Evolutionary conservation across 2,797 vertebrate genomes (phyloP).

Genomic region (Malurus leucopterus): DNA sequence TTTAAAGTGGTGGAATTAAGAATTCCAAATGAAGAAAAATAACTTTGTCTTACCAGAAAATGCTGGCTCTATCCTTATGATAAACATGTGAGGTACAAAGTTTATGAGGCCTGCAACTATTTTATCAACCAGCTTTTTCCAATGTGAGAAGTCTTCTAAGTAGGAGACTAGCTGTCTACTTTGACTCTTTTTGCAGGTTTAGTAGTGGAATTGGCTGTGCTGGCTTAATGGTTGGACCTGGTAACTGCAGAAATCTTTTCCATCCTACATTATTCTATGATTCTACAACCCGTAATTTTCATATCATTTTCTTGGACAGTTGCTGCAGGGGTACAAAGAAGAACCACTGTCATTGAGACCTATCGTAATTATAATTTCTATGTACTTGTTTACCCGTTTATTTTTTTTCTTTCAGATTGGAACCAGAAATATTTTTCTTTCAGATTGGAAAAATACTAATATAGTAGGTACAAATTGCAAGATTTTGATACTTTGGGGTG

Average conservation of each 20-base stretch:
- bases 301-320: not conserved
- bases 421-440: not conserved
- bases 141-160: not conserved
- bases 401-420: not conserved
- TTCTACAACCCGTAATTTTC: not conserved
- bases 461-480: not conserved
- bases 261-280: not conserved
- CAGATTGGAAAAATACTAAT: not conserved
- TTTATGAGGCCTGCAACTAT: not conserved
- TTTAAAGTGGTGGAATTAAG: not conserved
- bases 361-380: not conserved
- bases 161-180: not conserved
- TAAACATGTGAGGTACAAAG: not conserved
- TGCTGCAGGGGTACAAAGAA: not conserved
- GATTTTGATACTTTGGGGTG: not conserved
- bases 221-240: not conserved
- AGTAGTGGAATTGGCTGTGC: not conserved
- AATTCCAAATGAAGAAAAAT: not conserved
- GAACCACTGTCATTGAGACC: not conserved
- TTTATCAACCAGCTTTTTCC: not conserved
- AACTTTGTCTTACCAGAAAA: not conserved
- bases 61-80: not conserved
- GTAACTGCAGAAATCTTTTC: not conserved
- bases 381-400: not conserved
- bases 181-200: not conserved